phyloP scores from a whole-genome alignment of 2,888 invertebrate species.

The Aporophyla nigra region DNA sequence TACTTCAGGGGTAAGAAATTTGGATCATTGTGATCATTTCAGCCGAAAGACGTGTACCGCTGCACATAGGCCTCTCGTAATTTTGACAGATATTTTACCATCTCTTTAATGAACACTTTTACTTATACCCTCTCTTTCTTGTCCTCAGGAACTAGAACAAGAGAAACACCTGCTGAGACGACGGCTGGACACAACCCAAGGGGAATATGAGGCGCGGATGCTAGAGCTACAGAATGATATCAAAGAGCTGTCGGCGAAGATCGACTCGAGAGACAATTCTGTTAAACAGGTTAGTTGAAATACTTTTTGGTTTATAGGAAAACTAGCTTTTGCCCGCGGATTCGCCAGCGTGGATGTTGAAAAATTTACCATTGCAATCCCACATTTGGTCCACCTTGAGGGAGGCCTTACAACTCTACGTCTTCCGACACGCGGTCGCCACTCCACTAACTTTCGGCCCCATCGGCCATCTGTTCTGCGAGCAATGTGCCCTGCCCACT shows the following conservation, averaged over 20 bases:
- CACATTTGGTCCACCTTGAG: too few relatives aligned
- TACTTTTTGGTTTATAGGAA: neutral
- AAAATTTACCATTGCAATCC: too few relatives aligned
- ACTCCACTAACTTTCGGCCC: too few relatives aligned
- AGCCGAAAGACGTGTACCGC: too few relatives aligned
- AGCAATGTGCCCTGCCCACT: too few relatives aligned
- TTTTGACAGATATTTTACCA: too few relatives aligned
- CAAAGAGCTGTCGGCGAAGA: slow-evolving; percentile 94
- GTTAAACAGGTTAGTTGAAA: slow-evolving; percentile 88
- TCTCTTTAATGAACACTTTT: neutral
- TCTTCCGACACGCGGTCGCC: too few relatives aligned
- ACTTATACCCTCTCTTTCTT: slow-evolving; percentile 8
- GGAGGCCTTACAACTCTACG: too few relatives aligned
- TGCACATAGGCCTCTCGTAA: neutral
- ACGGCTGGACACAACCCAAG: slow-evolving; percentile 95
- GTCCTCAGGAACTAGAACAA: slow-evolving; percentile 96
- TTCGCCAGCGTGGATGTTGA: too few relatives aligned
- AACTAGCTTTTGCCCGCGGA: too few relatives aligned
- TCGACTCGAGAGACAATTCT: slow-evolving; percentile 92
- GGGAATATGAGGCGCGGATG: slow-evolving; percentile 96
- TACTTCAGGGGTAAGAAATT: neutral
- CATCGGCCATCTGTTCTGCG: too few relatives aligned
- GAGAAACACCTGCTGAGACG: slow-evolving; percentile 97
- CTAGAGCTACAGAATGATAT: slow-evolving; percentile 97
- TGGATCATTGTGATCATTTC: too few relatives aligned